Conservation (phyloP, 2,888 invertebrate genomes). For the Hirtodrosophila duncani region DNA sequence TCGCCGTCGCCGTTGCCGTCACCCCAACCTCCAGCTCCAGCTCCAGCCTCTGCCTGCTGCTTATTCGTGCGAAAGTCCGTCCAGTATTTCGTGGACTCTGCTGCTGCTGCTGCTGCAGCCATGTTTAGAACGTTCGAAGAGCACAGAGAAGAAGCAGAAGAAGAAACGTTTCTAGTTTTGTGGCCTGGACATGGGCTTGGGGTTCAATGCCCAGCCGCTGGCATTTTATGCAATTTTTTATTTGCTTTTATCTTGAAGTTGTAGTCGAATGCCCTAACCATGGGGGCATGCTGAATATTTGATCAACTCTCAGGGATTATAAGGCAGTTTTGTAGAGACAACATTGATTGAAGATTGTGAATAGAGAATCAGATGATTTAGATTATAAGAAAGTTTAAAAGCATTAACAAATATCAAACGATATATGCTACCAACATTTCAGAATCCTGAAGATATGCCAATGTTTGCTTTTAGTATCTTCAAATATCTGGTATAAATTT, state of each 20-base stretch:
- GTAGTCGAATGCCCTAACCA: constrained; percentile 49
- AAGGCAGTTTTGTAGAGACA: too few relatives aligned
- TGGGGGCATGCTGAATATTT: neutral
- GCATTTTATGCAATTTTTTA: constrained; percentile 70
- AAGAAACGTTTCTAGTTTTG: constrained; percentile 35
- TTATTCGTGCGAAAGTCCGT: constrained; percentile 72
- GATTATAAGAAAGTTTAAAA: too few relatives aligned
- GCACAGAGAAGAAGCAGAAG: constrained; percentile 31
- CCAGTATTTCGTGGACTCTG: too few relatives aligned
- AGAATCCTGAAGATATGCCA: too few relatives aligned
- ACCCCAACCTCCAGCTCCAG: constrained; percentile 3
- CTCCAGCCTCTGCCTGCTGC: constrained; percentile 12
- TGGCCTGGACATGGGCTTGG: constrained; percentile 39
- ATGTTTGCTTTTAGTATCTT: too few relatives aligned
- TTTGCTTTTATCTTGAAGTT: constrained; percentile 63
- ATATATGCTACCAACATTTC: too few relatives aligned
- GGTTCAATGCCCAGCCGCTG: constrained; percentile 62
- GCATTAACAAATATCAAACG: too few relatives aligned
- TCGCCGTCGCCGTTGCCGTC: neutral
- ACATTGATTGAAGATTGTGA: too few relatives aligned
- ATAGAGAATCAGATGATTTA: too few relatives aligned
- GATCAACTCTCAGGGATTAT: too few relatives aligned
- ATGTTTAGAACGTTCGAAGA: constrained; percentile 38
- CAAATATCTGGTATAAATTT: too few relatives aligned
- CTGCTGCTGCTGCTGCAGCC: too few relatives aligned